Percentiles rank a stretch among this genome's conserved stretches.
These are phyloP conservation scores for Heliconius melpomene DNA, from an alignment of 1,140 invertebrate genomes.

Conservation along the genomic window DNA sequence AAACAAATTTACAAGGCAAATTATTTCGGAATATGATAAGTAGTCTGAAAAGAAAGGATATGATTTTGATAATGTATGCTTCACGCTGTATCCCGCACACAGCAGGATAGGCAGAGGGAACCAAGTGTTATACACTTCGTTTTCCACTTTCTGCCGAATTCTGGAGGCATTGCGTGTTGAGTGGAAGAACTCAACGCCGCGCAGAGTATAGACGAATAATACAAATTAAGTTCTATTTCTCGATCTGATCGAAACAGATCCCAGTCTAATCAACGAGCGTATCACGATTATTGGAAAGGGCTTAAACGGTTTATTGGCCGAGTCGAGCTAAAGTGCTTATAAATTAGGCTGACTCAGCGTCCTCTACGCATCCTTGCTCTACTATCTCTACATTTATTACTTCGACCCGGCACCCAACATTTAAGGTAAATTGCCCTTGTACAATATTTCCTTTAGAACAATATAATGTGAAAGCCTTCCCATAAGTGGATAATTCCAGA, in stretches of 20 bases:
- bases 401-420: slow-evolving; percentile 41
- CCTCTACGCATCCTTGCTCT: slow-evolving; percentile 35
- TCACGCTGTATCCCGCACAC: no score
- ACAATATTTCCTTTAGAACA: slow-evolving; percentile 39
- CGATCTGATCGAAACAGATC: not conserved
- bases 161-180: no score
- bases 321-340: slow-evolving; percentile 40
- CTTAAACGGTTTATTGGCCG: slow-evolving; percentile 35
- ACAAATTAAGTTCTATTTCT: no score
- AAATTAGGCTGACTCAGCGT: slow-evolving; percentile 41
- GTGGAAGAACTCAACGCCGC: no score
- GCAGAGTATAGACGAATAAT: no score
- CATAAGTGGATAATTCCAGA: slow-evolving; percentile 45
- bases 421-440: slow-evolving; percentile 48
- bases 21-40: no score
- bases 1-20: no score
- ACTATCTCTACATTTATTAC: slow-evolving; percentile 52
- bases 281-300: slow-evolving; percentile 44
- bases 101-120: no score
- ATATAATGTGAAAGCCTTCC: slow-evolving; percentile 42
- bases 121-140: no score
- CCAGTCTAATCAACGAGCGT: slow-evolving; percentile 19
- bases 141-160: no score
- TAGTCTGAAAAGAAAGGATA: no score
- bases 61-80: no score